Base-by-base conservation (phyloP, 2,888 invertebrate species). In the Nezara viridula region DNA sequence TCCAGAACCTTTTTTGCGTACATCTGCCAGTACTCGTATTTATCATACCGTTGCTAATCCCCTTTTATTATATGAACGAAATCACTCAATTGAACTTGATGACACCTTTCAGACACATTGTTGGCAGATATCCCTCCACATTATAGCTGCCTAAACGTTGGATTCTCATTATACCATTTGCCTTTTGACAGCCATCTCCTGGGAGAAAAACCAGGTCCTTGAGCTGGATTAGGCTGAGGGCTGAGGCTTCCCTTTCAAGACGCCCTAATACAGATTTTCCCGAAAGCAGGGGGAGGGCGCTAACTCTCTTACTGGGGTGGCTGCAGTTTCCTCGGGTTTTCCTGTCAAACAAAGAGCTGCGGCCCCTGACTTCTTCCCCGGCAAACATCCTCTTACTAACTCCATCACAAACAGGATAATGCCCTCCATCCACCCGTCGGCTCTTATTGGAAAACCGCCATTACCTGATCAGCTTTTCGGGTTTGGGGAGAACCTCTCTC, bases 281-380 rank as follows among this genome's bases (percentile, higher is more conserved):
- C 44, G 24, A 9, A 40, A 40, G 10, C 16, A 16, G 19, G 60
- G 44, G 27, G 44, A 27, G 73, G 66, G 88, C 60, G 73, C 60
- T 88, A 88, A 88, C 88, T 73, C 88, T 10, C 88, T 88, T 88
- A 88, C 88, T 66, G 66, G 66, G 55, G 88, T 88, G 60, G 27
- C n/a, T n/a, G n/a, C n/a, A n/a, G n/a, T n/a, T n/a, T n/a, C n/a
- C n/a, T n/a, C 60, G 60, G 16, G 88, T 66, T 86, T 73, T 27
- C 73, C 88, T n/a, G 73, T 47, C 73, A 73, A 88, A 88, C 73
- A 73, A 32, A 40, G 27, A n/a, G 27, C 27, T 16, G 12, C 1
- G 40, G 4, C 52, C 86, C 60, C 81, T 47, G 81, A 81, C 77
- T 77, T 77, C 77, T 77, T 77, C 77, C 40, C 77, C 81, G 44